phyloP scores from a whole-genome alignment of 2,113 vertebrate species.

The Pangasianodon hypophthalmus region DNA sequence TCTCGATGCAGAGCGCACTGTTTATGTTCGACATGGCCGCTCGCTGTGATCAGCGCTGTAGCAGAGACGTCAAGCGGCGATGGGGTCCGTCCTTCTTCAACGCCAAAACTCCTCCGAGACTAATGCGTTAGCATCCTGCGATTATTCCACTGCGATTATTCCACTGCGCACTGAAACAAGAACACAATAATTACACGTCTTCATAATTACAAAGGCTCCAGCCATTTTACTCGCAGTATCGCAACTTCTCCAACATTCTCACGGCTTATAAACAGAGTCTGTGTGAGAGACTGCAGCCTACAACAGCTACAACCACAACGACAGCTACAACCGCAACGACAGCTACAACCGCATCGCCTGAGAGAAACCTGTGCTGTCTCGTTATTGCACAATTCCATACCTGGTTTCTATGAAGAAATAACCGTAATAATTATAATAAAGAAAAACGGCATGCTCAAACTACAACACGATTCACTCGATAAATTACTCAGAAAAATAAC shows the following conservation, averaged over 20 bases:
- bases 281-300: not conserved
- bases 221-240: too few relatives aligned
- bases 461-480: not conserved
- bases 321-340: not conserved
- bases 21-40: constrained; percentile 86
- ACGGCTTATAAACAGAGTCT: not conserved
- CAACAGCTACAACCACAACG: not conserved
- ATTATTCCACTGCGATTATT: constrained; percentile 58
- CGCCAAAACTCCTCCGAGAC: constrained; percentile 69
- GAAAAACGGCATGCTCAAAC: too few relatives aligned
- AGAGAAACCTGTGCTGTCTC: too few relatives aligned
- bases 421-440: not conserved
- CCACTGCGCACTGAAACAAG: constrained; percentile 64
- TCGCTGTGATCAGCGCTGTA: constrained; percentile 43
- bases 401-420: too few relatives aligned
- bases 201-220: not conserved
- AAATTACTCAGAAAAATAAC: not conserved
- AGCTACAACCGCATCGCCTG: too few relatives aligned
- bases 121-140: constrained; percentile 72
- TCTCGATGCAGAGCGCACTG: constrained; percentile 92
- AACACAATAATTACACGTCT: constrained; percentile 70
- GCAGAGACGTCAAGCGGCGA: constrained; percentile 51
- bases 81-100: constrained; percentile 63
- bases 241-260: not conserved
- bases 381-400: too few relatives aligned